Evolutionary conservation across 2,888 invertebrate genomes (phyloP).

Genomic region (Philereme transversata): DNA sequence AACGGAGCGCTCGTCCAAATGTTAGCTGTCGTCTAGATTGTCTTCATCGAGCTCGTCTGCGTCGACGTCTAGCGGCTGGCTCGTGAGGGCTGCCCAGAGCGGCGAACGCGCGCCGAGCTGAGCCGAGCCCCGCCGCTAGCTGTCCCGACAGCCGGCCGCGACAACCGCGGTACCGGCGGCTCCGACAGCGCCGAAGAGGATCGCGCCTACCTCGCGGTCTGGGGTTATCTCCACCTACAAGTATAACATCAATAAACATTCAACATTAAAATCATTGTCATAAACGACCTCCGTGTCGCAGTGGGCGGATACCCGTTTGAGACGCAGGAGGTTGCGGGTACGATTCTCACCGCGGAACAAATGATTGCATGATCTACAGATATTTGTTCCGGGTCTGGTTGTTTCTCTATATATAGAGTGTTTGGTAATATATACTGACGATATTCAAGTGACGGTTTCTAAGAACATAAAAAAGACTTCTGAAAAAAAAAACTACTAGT

Average conservation of each 20-base stretch:
- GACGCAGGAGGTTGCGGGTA: too few species aligned
- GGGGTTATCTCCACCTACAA: conserved; percentile 77
- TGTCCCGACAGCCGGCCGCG: conserved; percentile 78
- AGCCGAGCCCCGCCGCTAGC: conserved; percentile 82
- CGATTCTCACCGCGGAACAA: too few species aligned
- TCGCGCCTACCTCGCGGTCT: conserved; percentile 77
- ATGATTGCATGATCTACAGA: too few species aligned
- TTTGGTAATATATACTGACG: too few species aligned
- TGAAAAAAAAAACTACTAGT: too few species aligned
- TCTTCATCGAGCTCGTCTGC: conserved; percentile 62
- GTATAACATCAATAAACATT: not conserved
- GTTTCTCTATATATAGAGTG: too few species aligned
- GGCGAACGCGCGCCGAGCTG: conserved; percentile 85
- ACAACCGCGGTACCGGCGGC: conserved; percentile 73
- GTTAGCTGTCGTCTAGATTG: conserved; percentile 80
- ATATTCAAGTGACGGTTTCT: too few species aligned
- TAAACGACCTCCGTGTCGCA: too few species aligned
- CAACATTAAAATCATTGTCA: too few species aligned
- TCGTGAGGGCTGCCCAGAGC: conserved; percentile 92
- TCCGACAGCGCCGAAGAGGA: conserved; percentile 64
- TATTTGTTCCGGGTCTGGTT: too few species aligned
- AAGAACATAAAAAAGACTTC: too few species aligned
- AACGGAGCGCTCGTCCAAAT: conserved; percentile 81
- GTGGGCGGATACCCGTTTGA: too few species aligned
- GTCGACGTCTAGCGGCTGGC: conserved; percentile 80